Percentiles rank a stretch among this genome's conserved stretches.
These are phyloP conservation scores for Pentalonia nigronervosa DNA, from an alignment of 1,140 invertebrate genomes.

Conservation along the genomic window DNA sequence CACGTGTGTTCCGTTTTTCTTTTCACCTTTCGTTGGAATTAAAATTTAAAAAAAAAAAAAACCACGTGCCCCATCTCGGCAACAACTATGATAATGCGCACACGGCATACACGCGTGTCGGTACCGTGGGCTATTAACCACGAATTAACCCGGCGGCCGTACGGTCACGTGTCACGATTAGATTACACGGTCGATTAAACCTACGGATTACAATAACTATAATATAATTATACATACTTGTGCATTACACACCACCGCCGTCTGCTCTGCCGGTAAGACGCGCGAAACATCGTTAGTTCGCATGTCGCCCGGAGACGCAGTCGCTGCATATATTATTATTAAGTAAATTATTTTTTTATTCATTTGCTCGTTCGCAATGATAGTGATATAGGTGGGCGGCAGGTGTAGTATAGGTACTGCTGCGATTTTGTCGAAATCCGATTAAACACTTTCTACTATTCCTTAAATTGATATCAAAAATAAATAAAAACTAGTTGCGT, in stretches of 20 bases:
- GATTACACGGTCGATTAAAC: slow-evolving; percentile 40
- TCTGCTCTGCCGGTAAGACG: background rate
- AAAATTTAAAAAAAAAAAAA: background rate
- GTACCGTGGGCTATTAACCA: slow-evolving; percentile 18
- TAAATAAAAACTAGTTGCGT: background rate
- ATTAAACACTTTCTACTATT: background rate
- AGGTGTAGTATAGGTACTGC: background rate
- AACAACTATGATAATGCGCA: background rate
- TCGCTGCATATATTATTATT: background rate
- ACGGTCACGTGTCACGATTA: slow-evolving; percentile 43
- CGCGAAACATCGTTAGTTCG: background rate
- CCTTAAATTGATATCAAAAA: background rate
- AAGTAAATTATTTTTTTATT: background rate
- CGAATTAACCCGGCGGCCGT: slow-evolving; percentile 45
- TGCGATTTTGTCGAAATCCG: background rate
- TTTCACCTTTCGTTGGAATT: background rate
- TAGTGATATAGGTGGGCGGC: background rate
- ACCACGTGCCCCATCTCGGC: background rate
- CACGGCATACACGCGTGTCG: too few relatives aligned
- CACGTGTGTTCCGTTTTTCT: background rate
- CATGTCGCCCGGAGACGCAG: slow-evolving; percentile 16
- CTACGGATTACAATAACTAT: slow-evolving; percentile 34
- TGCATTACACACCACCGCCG: background rate
- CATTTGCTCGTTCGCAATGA: background rate
- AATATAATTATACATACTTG: background rate